Conservation (phyloP, 2,888 invertebrate species). For the Papilio demoleus region DNA sequence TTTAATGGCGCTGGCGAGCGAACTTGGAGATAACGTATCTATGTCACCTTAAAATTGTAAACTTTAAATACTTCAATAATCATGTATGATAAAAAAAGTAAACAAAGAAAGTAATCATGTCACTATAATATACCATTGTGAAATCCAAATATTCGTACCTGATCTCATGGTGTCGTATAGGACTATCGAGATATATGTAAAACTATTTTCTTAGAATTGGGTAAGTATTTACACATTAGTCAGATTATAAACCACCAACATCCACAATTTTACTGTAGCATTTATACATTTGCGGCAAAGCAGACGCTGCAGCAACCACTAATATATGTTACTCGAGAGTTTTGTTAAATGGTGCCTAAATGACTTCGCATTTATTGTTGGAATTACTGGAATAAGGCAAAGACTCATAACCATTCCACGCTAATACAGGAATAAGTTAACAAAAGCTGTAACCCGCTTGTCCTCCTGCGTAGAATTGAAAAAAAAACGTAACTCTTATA, state of each 20-base stretch:
- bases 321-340: slow-evolving; percentile 9
- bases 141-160: too few relatives aligned
- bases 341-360: slow-evolving; percentile 12
- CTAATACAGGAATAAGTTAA: too few relatives aligned
- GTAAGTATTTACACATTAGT: background rate
- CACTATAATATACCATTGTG: too few relatives aligned
- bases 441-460: too few relatives aligned
- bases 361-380: slow-evolving; percentile 15
- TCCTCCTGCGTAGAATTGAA: too few relatives aligned
- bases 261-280: slow-evolving; percentile 2
- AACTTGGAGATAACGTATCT: background rate
- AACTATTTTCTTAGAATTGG: too few relatives aligned
- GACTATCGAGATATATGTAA: too few relatives aligned
- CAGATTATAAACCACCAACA: background rate
- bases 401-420: background rate
- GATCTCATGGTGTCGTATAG: too few relatives aligned
- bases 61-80: too few relatives aligned
- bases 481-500: too few relatives aligned
- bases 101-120: too few relatives aligned
- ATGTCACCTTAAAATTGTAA: background rate
- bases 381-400: background rate
- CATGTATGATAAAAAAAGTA: too few relatives aligned
- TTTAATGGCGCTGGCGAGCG: slow-evolving; percentile 14
- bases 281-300: background rate
- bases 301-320: slow-evolving; percentile 4